Conservation (phyloP, 2,888 invertebrate species). For the Drosophila eohydei region DNA sequence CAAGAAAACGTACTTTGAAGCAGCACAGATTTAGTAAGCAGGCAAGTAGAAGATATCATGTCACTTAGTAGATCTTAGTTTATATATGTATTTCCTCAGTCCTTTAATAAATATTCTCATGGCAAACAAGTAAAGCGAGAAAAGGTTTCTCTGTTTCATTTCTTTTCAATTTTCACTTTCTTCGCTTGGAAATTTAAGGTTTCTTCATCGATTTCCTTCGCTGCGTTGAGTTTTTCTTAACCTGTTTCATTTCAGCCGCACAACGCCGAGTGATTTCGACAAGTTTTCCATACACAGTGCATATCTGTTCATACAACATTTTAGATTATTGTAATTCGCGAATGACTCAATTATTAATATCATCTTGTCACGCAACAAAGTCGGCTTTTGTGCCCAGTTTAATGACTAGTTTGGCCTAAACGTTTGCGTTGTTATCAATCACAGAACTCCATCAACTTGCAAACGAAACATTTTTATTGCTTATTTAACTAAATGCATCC, state of each 20-base stretch:
- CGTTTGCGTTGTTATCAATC: neutral
- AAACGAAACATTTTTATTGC: neutral
- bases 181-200: neutral
- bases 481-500: neutral
- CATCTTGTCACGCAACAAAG: constrained; percentile 2
- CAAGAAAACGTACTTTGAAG: no score
- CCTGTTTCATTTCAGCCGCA: neutral
- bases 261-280: neutral
- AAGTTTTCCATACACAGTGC: neutral
- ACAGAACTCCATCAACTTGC: neutral
- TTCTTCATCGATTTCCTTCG: neutral
- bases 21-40: no score
- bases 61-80: no score
- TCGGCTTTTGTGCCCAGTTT: neutral
- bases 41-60: no score
- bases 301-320: neutral
- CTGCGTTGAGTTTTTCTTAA: neutral
- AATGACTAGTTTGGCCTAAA: neutral
- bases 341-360: constrained; percentile 1
- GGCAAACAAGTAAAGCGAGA: no score
- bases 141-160: neutral
- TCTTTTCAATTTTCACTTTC: neutral
- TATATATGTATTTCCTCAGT: no score
- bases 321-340: neutral
- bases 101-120: no score